phyloP scores from a whole-genome alignment of 2,888 invertebrate genomes.

The Microplitis deprimator region DNA sequence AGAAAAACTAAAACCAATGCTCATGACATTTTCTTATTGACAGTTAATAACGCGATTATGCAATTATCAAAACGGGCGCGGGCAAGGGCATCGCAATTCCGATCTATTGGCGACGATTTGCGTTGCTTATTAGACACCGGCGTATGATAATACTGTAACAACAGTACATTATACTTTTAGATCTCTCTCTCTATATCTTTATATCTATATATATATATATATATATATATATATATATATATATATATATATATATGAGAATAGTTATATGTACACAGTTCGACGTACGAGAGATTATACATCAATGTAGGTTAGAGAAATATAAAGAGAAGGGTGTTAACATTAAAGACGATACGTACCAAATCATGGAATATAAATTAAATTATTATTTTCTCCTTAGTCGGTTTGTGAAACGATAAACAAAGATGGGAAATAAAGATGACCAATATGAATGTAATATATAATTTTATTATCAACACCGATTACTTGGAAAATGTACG shows the following conservation, averaged over 20 bases:
- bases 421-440: neutral
- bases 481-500: no score
- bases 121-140: conserved; percentile 65
- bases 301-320: conserved; percentile 36
- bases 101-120: conserved; percentile 56
- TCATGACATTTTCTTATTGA: neutral
- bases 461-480: no score
- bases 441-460: neutral
- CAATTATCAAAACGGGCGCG: conserved; percentile 49
- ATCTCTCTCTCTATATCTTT: conserved; percentile 36
- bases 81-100: conserved; percentile 48
- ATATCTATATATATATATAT: no score
- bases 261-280: neutral
- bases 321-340: conserved; percentile 3
- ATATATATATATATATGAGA: no score
- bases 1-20: no score
- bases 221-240: no score
- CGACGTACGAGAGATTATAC: conserved; percentile 41
- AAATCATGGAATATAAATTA: neutral
- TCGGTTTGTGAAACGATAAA: neutral
- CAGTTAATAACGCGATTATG: conserved; percentile 45
- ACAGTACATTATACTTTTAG: conserved; percentile 62
- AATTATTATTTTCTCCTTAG: neutral
- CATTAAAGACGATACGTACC: conserved; percentile 14
- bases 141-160: conserved; percentile 58